Base-by-base conservation (phyloP, 2,888 invertebrate genomes). In the Diarsia brunnea region DNA sequence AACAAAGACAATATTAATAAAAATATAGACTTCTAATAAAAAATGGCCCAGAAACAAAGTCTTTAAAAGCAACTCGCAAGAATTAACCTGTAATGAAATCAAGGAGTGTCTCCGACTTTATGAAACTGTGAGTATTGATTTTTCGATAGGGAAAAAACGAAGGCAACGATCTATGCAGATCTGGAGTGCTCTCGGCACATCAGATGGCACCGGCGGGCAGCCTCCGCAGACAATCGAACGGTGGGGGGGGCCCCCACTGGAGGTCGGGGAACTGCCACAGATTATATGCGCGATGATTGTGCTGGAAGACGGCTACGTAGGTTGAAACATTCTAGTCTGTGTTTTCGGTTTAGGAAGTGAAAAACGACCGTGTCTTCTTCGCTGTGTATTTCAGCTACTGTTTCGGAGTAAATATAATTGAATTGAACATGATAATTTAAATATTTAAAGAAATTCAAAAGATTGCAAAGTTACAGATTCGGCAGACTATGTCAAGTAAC, bases 131-230 rank as follows among this genome's bases (percentile, higher is more conserved):
- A 93, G 96, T 96, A 96, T 96, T 96, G 96, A 96, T 96, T 96
- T 96, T 96, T 92, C 94, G 96, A 96, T 96, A 95, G 96, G 95
- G 95, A 96, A 96, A 96, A 96, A 96, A 96, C 94, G 96, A 96
- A 96, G 96, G 94, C 96, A 95, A 95, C 96, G 96, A 95, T 96
- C 96, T 96, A 96, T 96, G 96, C 96, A 96, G 96, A 96, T 96
- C 96, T 96, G 96, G 95, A 96, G 96, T 95, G 96, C 96, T 96
- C 96, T 96, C 96, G 95, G 96, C 95, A 96, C 96, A 96, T 96
- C 96, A 96, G 96, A 96, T 96, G 96, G 96, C 96, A 96, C 96
- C 95, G 96, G 94, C 95, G 95, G 95, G 94, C 95, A 95, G 95
- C 95, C 95, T 95, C 95, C 96, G 95, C 96, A 96, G 96, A 97